Base-by-base conservation (phyloP, 2,888 invertebrate species). In the Melitaea athalia region DNA sequence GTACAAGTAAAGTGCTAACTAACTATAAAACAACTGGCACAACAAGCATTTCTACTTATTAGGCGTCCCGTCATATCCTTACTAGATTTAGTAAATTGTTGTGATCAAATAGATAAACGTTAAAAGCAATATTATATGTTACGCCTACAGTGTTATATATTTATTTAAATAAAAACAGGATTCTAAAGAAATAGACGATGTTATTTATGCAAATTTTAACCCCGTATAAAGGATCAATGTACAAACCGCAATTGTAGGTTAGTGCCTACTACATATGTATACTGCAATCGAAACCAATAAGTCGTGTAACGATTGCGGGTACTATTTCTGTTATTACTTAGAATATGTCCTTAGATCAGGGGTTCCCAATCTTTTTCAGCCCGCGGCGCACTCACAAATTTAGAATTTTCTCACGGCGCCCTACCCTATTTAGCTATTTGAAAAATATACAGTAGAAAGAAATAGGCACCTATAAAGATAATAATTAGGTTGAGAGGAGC, bases 301-400 rank as follows among this genome's bases (percentile, higher is more conserved):
- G 69, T 83, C 88, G 85, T 86, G 82, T 84, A 85, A 86, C 84
- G 78, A 81, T 78, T 67, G 71, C 69, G 68, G 65, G 68, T 77
- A 74, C 74, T 77, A 77, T 77, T 70, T 59, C 49, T 63, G 74
- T 66, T 71, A 69, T 71, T 63, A 65, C 63, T 72, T 49, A 49
- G n/a, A 49, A 14, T 49, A 38, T n/a, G n/a, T n/a, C n/a, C n/a
- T n/a, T n/a, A n/a, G n/a, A n/a, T n/a, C n/a, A n/a, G n/a, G n/a
- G n/a, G n/a, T n/a, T n/a, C n/a, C n/a, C n/a, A 33, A 33, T 33
- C n/a, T n/a, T n/a, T n/a, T n/a, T n/a, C n/a, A n/a, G n/a, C n/a
- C n/a, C n/a, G n/a, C n/a, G n/a, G n/a, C n/a, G n/a, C n/a, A n/a
- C n/a, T n/a, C n/a, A n/a, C n/a, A n/a, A n/a, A n/a, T n/a, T n/a